Percentiles rank a stretch among this genome's conserved stretches.
Evolutionary conservation across 2,888 invertebrate species (phyloP).

Genomic region (Ceramica pisi): DNA sequence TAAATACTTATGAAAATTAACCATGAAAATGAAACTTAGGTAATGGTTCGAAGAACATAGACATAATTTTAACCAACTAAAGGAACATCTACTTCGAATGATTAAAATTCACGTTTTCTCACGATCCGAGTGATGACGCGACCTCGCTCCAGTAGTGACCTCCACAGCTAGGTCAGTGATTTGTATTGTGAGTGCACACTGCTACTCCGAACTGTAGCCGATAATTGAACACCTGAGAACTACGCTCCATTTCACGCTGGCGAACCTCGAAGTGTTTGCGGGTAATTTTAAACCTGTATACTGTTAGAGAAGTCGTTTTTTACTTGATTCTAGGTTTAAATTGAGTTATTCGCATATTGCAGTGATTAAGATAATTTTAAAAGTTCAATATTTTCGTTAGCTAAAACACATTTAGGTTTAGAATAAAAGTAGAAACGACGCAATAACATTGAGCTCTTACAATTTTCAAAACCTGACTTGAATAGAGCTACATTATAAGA

Average conservation of each 20-base stretch:
- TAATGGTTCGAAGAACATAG: not conserved
- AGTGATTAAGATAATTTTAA: not conserved
- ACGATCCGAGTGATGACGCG: not conserved
- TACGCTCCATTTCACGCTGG: slow-evolving; percentile 44
- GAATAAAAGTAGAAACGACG: no score
- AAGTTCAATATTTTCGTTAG: not conserved
- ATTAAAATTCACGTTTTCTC: slow-evolving; percentile 25
- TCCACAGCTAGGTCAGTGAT: slow-evolving; percentile 30
- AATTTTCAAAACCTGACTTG: no score
- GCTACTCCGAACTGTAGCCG: slow-evolving; percentile 31
- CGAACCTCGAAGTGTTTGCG: slow-evolving; percentile 18
- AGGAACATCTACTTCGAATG: not conserved
- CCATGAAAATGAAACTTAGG: no score
- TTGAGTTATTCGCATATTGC: not conserved
- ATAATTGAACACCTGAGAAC: slow-evolving; percentile 56
- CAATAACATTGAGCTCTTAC: no score
- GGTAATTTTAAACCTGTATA: slow-evolving; percentile 7
- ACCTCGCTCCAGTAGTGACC: slow-evolving; percentile 24
- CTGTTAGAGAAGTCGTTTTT: slow-evolving; percentile 8
- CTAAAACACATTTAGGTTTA: not conserved
- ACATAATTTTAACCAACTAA: not conserved
- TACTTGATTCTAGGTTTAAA: not conserved
- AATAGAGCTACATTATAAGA: no score
- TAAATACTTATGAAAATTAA: no score
- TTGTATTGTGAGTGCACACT: slow-evolving; percentile 37